Evolutionary conservation across 23 tunicate species (phyloP), one percentile per base, ranked within the genome.

Genomic region (Phallusia fumigata): DNA sequence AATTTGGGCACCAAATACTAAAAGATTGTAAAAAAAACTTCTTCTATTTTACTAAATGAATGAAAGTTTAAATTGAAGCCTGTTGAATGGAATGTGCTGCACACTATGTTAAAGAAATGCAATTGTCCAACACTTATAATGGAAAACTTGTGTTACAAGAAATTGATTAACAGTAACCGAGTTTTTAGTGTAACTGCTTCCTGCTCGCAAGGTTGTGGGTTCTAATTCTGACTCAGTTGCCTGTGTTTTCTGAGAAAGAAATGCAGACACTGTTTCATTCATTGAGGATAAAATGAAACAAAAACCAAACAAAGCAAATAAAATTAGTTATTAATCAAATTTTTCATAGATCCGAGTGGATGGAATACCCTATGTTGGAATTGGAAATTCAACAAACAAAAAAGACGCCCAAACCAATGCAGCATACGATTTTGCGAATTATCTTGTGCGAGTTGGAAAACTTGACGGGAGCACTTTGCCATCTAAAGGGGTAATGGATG

Each of bases 361-460:
- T 32, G 83, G 89, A 13, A 88, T 95, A 3, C 94, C 94, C 19
- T 95, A 95, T 80, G 93, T 90, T 75, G 98, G 98, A 33, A 89
- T 95, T 52, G 98, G 98, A 33, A 95, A 95, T 79, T 89, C 98
- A 45, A 89, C 94, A 5, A 85, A 86, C 74, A 95, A 95, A 83
- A 95, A 95, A 86, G 98, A 95, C 82, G 93, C 98, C 18, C 98
- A 95, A 76, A 80, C 98, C 0, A 89, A 95, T 53, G 98, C 98
- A 36, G 98, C 98, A 10, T 95, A 83, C 80, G 98, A 95, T 76
- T 95, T 95, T 79, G 90, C 90, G 5, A 82, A 95, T 76, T 95
- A 95, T 89, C 90, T 95, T 73, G 91, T 95, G 19, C 78, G 98
- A 74, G 87, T 81, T 21, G 94, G 94, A 74, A 86, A 95, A 78